Evolutionary conservation across 2,797 vertebrate genomes (phyloP), one percentile per base, ranked within the genome.

Genomic region (Heteromormyrus szaboi): DNA sequence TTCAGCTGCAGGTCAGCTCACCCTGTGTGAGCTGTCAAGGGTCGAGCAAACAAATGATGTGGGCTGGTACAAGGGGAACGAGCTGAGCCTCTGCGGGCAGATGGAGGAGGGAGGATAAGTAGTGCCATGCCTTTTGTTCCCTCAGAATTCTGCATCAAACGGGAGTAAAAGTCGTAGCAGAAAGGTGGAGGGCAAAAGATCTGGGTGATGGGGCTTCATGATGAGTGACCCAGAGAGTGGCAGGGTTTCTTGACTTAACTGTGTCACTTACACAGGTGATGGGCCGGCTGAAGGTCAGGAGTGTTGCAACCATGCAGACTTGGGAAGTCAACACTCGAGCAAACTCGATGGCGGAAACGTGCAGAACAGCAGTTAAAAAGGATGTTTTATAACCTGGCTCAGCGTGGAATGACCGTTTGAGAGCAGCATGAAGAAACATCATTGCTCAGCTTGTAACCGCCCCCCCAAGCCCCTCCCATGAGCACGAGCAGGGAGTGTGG

Each of bases 351-450:
- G 12, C 9, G 50, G 83, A 50, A 6, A 12, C 22, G 6, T 14
- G 50, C 50, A 33, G 4, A 7, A 85, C 48, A 17, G 12, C 25
- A 29, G 48, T 53, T 51, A 53, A 85, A 72, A 51, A 53, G 48
- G 50, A 7, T 85, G 83, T 85, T 85, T 85, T 85, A 85, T 85
- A 54, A 85, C 83, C 46, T 53, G 46, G 50, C 83, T 85, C 50
- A 19, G 83, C 29, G 25, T 51, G 83, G 50, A 33, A 29, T 85
- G 12, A 85, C 22, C 25, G 12, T 22, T 33, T 22, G 22, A 25
- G 22, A 85, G 46, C 83, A 85, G 83, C 83, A 54, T 14, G 83
- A 85, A 25, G 48, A 29, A 85, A 33, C 48, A 51, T 53, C 83
- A 53, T 85, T 85, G 50, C 83, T 85, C 50, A 85, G 83, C 53